A percentile compares a stretch with the other conserved stretches of the same genome.
Evolutionary conservation across 2,888 invertebrate genomes (phyloP).

Genomic region (Mesorhabditis spiculigera): DNA sequence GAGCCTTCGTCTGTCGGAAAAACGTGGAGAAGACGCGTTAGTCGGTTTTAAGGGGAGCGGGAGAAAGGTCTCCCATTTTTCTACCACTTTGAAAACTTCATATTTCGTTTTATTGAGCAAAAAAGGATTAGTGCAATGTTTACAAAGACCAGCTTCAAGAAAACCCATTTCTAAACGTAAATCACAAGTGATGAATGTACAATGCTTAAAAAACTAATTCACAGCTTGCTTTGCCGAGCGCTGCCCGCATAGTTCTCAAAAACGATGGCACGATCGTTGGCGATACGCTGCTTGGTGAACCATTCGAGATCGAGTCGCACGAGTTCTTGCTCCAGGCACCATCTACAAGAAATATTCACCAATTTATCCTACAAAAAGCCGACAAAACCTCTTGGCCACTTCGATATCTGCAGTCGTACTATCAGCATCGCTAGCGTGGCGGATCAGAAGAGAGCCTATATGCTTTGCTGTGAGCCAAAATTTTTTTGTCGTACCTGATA

Average conservation of each 20-base stretch:
- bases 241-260: slow-evolving; percentile 34
- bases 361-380: not conserved
- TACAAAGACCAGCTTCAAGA: no score
- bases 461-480: not conserved
- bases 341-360: slow-evolving; percentile 11
- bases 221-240: slow-evolving; percentile 10
- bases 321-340: slow-evolving; percentile 36
- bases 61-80: no score
- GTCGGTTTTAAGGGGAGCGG: no score
- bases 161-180: no score
- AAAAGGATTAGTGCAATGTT: no score
- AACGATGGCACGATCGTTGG: slow-evolving; percentile 36
- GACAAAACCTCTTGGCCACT: slow-evolving; percentile 31
- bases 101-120: no score
- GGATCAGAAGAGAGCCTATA: slow-evolving; percentile 58
- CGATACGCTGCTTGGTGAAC: slow-evolving; percentile 25
- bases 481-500: slow-evolving; percentile 53
- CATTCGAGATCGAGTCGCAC: slow-evolving; percentile 30
- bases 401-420: slow-evolving; percentile 32
- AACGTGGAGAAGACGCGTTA: no score
- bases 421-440: slow-evolving; percentile 55
- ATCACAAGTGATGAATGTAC: no score
- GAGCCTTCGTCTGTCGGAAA: no score
- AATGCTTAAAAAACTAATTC: not conserved
- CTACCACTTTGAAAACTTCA: no score